Percentiles rank a stretch among this genome's conserved stretches.
Conservation (phyloP, 2,113 vertebrate species). For the Corydoras maculifer region DNA sequence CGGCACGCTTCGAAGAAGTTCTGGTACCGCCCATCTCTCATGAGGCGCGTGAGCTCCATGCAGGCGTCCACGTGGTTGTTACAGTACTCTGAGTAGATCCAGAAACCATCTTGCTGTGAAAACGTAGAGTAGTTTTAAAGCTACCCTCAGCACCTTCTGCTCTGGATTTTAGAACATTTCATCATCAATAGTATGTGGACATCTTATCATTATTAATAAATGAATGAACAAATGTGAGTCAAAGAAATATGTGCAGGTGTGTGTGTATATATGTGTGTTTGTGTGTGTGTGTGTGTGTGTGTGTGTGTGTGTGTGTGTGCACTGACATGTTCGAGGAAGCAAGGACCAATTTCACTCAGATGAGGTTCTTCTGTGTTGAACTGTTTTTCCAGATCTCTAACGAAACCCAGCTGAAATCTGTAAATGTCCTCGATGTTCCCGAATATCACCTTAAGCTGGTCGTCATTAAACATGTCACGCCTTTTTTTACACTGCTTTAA, state of each 20-base stretch:
- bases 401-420: constrained; percentile 95
- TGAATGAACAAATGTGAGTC: too few species aligned
- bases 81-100: constrained; percentile 99
- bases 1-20: constrained; percentile 98
- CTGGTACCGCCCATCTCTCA: constrained; percentile 95
- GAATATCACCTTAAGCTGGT: constrained; percentile 93
- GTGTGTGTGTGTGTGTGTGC: constrained; percentile 5
- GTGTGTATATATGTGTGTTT: not conserved
- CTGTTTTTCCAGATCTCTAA: constrained; percentile 94
- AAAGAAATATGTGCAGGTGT: not conserved
- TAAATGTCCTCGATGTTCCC: constrained; percentile 99
- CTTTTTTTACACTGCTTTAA: constrained; percentile 95
- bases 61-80: constrained; percentile 97
- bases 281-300: not conserved
- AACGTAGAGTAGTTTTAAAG: not conserved
- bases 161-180: too few species aligned
- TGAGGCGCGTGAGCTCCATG: constrained; percentile 96
- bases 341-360: constrained; percentile 94
- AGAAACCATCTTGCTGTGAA: constrained; percentile 94
- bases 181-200: not conserved
- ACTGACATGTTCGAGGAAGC: constrained; percentile 90
- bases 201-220: not conserved
- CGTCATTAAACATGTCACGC: constrained; percentile 97
- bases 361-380: constrained; percentile 98
- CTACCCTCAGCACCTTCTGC: too few species aligned